phyloP scores from a whole-genome alignment of 2,888 invertebrate species.

The Acholoe squamosa region DNA sequence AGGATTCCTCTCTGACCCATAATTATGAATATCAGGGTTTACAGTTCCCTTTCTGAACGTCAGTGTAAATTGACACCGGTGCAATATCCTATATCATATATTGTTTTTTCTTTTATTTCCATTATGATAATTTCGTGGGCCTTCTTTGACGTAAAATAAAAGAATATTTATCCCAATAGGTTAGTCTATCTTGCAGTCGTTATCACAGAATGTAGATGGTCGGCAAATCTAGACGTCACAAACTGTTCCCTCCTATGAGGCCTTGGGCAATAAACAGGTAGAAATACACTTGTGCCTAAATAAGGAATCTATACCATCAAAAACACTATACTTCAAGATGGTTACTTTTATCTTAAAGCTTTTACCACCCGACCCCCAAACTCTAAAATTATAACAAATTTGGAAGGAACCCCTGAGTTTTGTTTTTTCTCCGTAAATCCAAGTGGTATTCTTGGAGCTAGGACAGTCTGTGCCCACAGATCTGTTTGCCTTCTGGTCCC shows the following conservation, averaged over 20 bases:
- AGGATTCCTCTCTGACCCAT: not conserved
- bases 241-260: not conserved
- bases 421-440: not conserved
- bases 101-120: slow-evolving; percentile 31
- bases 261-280: not conserved
- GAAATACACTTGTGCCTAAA: not conserved
- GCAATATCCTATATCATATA: slow-evolving; percentile 33
- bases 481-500: slow-evolving; percentile 33
- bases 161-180: not conserved
- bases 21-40: slow-evolving; percentile 28
- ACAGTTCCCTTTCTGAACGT: slow-evolving; percentile 11
- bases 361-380: not conserved
- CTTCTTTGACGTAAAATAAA: not conserved
- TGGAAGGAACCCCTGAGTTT: not conserved
- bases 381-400: not conserved
- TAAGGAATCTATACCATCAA: not conserved
- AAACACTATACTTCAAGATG: too few species aligned
- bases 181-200: slow-evolving; percentile 44
- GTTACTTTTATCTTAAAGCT: not conserved
- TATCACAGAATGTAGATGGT: slow-evolving; percentile 2
- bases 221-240: not conserved
- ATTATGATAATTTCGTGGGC: slow-evolving; percentile 52
- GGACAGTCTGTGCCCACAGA: not conserved
- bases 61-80: slow-evolving; percentile 3
- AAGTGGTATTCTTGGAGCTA: not conserved